Conservation (phyloP, 2,888 invertebrate genomes). For the Omphaloscelis lunosa region DNA sequence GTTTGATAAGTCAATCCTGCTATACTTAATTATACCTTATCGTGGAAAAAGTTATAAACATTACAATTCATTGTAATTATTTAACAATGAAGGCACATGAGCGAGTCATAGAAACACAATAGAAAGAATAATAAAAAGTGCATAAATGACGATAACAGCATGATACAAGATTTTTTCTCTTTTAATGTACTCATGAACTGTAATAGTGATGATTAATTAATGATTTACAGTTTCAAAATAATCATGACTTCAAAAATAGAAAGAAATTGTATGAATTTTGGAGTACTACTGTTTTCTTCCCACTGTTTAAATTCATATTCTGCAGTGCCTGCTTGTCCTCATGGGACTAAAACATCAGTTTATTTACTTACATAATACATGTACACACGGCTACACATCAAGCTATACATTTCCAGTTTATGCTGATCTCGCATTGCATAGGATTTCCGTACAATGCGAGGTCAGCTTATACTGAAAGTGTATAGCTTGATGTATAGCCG, state of each 20-base stretch:
- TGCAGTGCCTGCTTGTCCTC: too few species aligned
- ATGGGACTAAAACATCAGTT: not conserved
- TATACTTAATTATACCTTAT: not conserved
- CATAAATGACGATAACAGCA: conserved; percentile 13
- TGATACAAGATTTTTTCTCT: not conserved
- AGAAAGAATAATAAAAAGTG: conserved; percentile 22
- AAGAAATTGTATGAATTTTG: too few species aligned
- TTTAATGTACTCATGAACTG: not conserved
- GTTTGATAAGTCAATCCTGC: not conserved
- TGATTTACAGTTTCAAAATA: not conserved
- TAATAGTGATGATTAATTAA: not conserved
- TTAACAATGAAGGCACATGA: not conserved
- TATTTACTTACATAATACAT: not conserved
- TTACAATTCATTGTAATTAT: not conserved
- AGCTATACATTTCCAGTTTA: too few species aligned
- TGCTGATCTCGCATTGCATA: too few species aligned
- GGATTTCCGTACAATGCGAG: too few species aligned
- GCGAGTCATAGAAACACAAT: conserved; percentile 5
- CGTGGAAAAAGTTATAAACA: not conserved
- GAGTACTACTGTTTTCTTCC: too few species aligned
- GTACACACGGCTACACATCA: too few species aligned
- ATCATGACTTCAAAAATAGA: not conserved
- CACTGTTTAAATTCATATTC: too few species aligned
- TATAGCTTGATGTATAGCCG: too few species aligned
- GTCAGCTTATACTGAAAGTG: too few species aligned